phyloP scores from a whole-genome alignment of 2,797 vertebrate species.

The Pangasius larnaudii region DNA sequence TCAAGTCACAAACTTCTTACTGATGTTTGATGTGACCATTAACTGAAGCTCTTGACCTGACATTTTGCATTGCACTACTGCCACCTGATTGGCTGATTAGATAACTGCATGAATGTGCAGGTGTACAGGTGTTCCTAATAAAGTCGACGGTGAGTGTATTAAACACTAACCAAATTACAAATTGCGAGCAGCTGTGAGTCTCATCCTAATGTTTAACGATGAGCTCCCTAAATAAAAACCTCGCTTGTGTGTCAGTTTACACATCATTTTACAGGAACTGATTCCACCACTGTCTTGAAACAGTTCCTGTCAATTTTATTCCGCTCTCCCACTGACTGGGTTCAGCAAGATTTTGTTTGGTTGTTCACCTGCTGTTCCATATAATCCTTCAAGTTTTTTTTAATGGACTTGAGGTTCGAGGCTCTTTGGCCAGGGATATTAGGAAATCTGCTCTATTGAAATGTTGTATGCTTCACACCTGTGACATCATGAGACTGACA shows the following conservation, averaged over 20 bases:
- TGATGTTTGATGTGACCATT: neutral
- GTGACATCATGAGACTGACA: neutral
- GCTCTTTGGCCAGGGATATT: neutral
- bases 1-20: no score
- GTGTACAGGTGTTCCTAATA: neutral
- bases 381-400: neutral
- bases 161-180: neutral
- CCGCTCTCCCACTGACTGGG: neutral
- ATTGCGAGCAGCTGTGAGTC: no score
- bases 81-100: neutral
- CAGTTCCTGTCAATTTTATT: neutral
- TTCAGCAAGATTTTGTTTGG: neutral
- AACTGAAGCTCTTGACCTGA: no score
- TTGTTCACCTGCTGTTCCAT: neutral
- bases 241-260: neutral
- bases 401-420: neutral
- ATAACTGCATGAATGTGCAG: neutral
- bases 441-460: neutral
- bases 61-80: neutral
- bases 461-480: neutral
- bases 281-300: neutral
- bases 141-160: no score
- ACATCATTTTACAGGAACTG: neutral
- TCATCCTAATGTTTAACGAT: no score
- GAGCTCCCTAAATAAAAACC: no score